Percentiles rank a stretch among this genome's conserved stretches.
phyloP scores from a whole-genome alignment of 2,888 invertebrate species.

The Lepetodrilus schrolli region DNA sequence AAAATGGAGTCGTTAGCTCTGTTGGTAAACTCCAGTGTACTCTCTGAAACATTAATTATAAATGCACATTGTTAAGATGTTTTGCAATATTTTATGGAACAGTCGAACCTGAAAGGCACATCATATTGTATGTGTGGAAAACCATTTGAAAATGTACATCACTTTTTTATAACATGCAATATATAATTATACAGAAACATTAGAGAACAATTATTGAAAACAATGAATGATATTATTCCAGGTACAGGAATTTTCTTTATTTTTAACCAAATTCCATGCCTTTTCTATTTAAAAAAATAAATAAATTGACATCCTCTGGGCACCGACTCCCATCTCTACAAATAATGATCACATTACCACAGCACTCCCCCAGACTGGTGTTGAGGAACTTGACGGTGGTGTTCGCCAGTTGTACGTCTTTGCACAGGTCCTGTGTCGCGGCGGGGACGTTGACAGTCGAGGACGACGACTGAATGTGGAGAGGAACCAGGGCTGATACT shows the following conservation, averaged over 20 bases:
- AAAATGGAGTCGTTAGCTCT: slow-evolving; percentile 43
- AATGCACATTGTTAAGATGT: neutral
- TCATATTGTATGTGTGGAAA: too few relatives aligned
- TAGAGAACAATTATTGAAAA: neutral
- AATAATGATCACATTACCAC: too few relatives aligned
- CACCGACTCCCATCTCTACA: too few relatives aligned
- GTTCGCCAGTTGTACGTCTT: slow-evolving; percentile 43
- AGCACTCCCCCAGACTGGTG: slow-evolving; percentile 45
- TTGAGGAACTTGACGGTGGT: slow-evolving; percentile 44
- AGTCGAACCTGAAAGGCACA: too few relatives aligned
- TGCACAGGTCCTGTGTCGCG: slow-evolving; percentile 26
- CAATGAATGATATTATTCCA: neutral
- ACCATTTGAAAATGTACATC: too few relatives aligned
- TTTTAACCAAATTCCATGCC: neutral
- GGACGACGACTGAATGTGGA: slow-evolving; percentile 31
- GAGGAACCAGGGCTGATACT: slow-evolving; percentile 40
- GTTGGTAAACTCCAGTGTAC: slow-evolving; percentile 53
- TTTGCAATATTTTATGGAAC: too few relatives aligned
- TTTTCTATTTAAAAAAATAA: neutral
- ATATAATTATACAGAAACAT: too few relatives aligned
- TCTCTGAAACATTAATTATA: slow-evolving; percentile 43
- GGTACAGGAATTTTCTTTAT: neutral
- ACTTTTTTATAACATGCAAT: too few relatives aligned
- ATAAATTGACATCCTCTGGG: too few relatives aligned
- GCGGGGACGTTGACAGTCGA: slow-evolving; percentile 32